Conservation (phyloP, 2,113 vertebrate species). For the Stegastes partitus region DNA sequence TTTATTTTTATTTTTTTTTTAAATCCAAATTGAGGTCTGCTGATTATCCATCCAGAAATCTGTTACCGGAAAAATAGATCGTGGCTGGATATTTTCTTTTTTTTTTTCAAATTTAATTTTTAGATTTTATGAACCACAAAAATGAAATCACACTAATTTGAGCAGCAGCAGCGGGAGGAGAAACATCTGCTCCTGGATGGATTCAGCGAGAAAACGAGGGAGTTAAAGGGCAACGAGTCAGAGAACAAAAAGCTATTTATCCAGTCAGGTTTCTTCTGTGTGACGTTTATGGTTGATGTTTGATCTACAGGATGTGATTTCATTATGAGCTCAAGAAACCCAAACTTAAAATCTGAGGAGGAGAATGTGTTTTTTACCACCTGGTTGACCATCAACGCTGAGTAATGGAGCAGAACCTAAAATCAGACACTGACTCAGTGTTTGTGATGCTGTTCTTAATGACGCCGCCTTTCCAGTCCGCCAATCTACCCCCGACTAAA, state of each 20-base stretch:
- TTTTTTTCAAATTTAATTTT: neutral
- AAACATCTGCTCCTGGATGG: no score
- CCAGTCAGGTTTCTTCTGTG: no score
- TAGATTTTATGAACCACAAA: neutral
- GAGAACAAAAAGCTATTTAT: no score
- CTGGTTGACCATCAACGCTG: neutral
- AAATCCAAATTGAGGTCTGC: conserved; percentile 5
- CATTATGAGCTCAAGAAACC: no score
- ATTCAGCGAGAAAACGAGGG: no score
- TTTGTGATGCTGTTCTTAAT: neutral
- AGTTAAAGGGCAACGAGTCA: no score
- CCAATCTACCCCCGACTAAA: conserved; percentile 1
- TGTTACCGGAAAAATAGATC: neutral
- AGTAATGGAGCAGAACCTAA: neutral
- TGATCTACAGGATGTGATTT: no score
- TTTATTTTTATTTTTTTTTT: no score
- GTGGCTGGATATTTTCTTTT: neutral
- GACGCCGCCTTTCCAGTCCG: conserved; percentile 4
- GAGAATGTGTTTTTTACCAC: no score
- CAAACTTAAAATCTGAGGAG: no score
- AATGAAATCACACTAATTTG: neutral
- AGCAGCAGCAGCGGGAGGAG: neutral
- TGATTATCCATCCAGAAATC: conserved; percentile 32
- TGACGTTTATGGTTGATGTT: no score
- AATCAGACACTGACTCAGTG: neutral